Base-by-base conservation (phyloP, 2,888 invertebrate genomes). In the Oscheius onirici region DNA sequence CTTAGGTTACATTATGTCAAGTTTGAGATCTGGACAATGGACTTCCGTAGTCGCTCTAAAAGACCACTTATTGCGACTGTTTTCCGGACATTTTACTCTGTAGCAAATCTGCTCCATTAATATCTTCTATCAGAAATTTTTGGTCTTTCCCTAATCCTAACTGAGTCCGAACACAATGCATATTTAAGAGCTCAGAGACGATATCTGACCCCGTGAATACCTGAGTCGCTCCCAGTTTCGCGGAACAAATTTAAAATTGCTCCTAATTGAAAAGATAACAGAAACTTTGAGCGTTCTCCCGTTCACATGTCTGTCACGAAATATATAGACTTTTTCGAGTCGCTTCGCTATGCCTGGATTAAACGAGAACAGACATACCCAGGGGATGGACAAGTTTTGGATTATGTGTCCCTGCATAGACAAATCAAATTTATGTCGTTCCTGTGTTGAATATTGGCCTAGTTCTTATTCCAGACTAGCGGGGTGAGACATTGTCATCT, bases 321-420 rank as follows among this genome's bases (percentile, higher is more conserved):
- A 34, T 34, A 34, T 6, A 34, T 34, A 34, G 34, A 3, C 8
- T 34, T 34, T 34, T 34, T 34, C 8, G 34, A 34, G 8, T 8
- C 34, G 34, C 34, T 34, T 34, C 34, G 34, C 34, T 34, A 34
- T 34, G 34, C 34, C 34, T 34, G 34, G 34, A 34, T 34, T 34
- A 34, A 34, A 34, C 34, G 34, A 34, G 34, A 34, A 34, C 40
- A 28, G 46, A 20, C 41, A 58, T 28, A 26, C 63, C 63, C 63
- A 49, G 63, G 63, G 63, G 63, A 63, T 24, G n/a, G 49, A 63
- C 49, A 63, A 63, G 63, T 63, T 63, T 63, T 63, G 63, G 63
- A 63, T 63, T 63, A 63, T 63, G 49, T 63, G 24, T 63, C 49
- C n/a, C 49, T 28, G 17, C 49, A 63, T 49, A 63, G 49, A 49